Evolutionary conservation across 2,797 vertebrate species (phyloP).

Genomic region (Danio albolineatus): DNA sequence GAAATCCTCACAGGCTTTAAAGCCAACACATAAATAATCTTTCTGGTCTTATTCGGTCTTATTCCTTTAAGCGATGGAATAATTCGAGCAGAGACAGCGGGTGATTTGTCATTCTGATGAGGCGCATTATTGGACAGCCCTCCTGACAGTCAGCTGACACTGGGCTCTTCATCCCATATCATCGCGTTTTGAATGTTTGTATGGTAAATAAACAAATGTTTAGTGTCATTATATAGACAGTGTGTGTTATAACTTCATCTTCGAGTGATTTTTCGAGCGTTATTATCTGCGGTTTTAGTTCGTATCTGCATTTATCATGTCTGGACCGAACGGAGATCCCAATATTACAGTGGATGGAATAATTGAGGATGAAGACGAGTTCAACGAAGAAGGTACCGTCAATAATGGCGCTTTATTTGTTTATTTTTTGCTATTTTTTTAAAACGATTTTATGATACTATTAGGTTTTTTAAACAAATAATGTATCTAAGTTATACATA

Average conservation of each 20-base stretch:
- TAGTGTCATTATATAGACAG: background rate
- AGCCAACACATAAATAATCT: background rate
- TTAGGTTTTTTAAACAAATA: too few species aligned
- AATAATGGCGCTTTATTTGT: too few species aligned
- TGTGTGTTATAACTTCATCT: background rate
- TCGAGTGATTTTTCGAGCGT: background rate
- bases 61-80: background rate
- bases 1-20: background rate
- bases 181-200: background rate
- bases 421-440: background rate
- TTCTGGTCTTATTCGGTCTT: fast-evolving
- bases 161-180: background rate
- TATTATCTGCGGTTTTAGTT: background rate
- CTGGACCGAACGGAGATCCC: constrained; percentile 83
- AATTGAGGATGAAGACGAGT: constrained; percentile 79
- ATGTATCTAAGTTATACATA: too few species aligned
- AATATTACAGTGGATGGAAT: constrained; percentile 69
- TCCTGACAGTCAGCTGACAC: constrained; percentile 65
- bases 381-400: constrained; percentile 77
- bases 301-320: constrained; percentile 67
- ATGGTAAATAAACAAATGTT: background rate
- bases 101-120: background rate
- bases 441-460: background rate
- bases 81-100: background rate
- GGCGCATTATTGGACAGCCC: constrained; percentile 5